phyloP scores from a whole-genome alignment of 2,888 invertebrate genomes.

The Thymelicus acteon region DNA sequence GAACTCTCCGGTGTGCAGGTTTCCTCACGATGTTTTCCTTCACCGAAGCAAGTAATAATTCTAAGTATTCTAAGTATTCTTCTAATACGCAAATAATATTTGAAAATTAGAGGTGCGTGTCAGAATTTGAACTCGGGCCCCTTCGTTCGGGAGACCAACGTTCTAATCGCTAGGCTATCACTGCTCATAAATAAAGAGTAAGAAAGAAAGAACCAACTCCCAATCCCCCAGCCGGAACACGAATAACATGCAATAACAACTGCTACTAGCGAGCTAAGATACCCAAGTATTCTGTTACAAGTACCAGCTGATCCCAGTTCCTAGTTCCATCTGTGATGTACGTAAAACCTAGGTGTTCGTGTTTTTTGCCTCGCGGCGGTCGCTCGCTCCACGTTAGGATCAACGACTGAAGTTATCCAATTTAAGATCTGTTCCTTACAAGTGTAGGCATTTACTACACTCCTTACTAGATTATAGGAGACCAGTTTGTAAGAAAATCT shows the following conservation, averaged over 20 bases:
- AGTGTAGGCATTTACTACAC: constrained; percentile 22
- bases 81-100: too few relatives aligned
- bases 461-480: constrained; percentile 11
- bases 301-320: constrained; percentile 18
- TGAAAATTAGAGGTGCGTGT: too few relatives aligned
- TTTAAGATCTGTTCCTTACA: constrained; percentile 33
- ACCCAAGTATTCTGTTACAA: background rate
- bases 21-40: too few relatives aligned
- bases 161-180: too few relatives aligned
- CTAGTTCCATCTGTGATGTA: constrained; percentile 18
- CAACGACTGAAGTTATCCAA: constrained; percentile 28
- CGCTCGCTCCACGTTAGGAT: constrained; percentile 30
- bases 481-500: constrained; percentile 6
- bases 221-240: too few relatives aligned
- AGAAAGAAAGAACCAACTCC: too few relatives aligned
- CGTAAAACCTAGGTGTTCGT: constrained; percentile 16
- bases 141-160: too few relatives aligned
- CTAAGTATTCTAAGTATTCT: too few relatives aligned
- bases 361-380: constrained; percentile 17
- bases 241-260: background rate
- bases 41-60: too few relatives aligned
- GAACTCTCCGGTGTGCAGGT: too few relatives aligned
- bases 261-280: background rate
- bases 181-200: too few relatives aligned
- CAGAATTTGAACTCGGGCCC: too few relatives aligned